These are phyloP conservation scores for Cebidichthys violaceus DNA, from an alignment of 2,113 vertebrate species.

Conservation along the genomic window DNA sequence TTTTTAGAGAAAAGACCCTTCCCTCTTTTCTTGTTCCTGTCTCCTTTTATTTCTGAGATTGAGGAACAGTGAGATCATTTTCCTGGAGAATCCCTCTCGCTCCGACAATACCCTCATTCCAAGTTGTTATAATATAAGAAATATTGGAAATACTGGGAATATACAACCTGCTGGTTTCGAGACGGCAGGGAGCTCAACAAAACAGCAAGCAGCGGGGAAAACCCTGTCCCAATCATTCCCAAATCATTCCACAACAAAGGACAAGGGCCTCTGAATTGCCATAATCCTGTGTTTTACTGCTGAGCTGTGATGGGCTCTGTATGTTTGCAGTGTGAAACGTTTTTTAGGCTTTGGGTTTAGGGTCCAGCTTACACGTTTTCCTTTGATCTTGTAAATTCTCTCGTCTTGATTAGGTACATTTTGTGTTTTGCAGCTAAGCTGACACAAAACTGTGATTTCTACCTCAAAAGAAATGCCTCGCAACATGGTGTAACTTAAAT, in stretches of 20 bases:
- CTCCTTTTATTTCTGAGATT: slow-evolving; percentile 34
- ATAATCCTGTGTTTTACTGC: slow-evolving; percentile 78
- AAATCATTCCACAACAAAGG: slow-evolving; percentile 80
- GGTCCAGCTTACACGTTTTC: slow-evolving; percentile 43
- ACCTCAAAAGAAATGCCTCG: background rate
- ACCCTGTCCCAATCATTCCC: slow-evolving; percentile 74
- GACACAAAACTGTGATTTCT: slow-evolving; percentile 5
- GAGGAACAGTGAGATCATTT: slow-evolving; percentile 28
- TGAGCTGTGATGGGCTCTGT: slow-evolving; percentile 64
- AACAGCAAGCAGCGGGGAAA: slow-evolving; percentile 62
- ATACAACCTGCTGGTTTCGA: slow-evolving; percentile 37
- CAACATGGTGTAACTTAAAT: background rate
- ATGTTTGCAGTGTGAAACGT: slow-evolving; percentile 32
- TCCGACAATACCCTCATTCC: slow-evolving; percentile 10
- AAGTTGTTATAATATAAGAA: slow-evolving; percentile 17
- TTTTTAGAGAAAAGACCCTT: slow-evolving; percentile 24
- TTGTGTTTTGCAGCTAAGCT: slow-evolving; percentile 23
- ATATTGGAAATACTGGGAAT: slow-evolving; percentile 39
- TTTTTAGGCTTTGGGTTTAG: slow-evolving; percentile 51
- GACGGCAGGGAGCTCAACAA: slow-evolving; percentile 42
- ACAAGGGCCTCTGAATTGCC: slow-evolving; percentile 66
- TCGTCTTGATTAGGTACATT: slow-evolving; percentile 47
- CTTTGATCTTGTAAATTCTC: slow-evolving; percentile 49
- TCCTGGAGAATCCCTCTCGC: slow-evolving; percentile 42
- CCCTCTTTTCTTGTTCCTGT: slow-evolving; percentile 9